These are phyloP conservation scores for Pteria penguin DNA, from an alignment of 2,888 invertebrate species.

Conservation along the genomic window DNA sequence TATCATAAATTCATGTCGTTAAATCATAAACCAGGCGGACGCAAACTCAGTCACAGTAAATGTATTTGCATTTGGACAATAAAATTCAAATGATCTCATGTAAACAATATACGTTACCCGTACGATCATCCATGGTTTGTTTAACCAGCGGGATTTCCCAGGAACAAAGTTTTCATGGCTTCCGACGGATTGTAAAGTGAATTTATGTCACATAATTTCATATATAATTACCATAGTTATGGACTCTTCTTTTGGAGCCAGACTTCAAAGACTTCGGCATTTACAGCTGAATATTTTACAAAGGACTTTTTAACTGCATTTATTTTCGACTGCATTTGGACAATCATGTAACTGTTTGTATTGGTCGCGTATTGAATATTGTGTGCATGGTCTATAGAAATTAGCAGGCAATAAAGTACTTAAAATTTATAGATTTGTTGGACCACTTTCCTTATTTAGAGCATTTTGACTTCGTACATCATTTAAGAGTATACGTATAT, in stretches of 20 bases:
- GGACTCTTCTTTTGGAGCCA: too few species aligned
- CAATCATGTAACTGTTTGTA: background rate
- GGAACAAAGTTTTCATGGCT: too few species aligned
- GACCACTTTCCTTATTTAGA: too few species aligned
- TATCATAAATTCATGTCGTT: slow-evolving; percentile 18
- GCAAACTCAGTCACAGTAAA: slow-evolving; percentile 10
- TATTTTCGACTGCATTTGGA: background rate
- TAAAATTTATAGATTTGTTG: too few species aligned
- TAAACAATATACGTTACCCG: slow-evolving; percentile 19
- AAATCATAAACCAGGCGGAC: slow-evolving; percentile 14
- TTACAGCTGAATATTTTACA: too few species aligned
- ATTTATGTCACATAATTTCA: background rate
- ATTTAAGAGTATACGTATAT: too few species aligned
- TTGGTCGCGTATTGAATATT: background rate
- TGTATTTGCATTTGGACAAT: slow-evolving; percentile 26
- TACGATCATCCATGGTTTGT: background rate
- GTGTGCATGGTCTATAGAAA: background rate
- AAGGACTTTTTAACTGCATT: too few species aligned
- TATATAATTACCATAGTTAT: too few species aligned
- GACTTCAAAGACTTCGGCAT: too few species aligned
- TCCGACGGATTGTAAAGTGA: too few species aligned
- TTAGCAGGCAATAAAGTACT: too few species aligned
- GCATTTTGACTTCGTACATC: too few species aligned
- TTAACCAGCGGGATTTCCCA: background rate
- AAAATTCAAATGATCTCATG: slow-evolving; percentile 24